Conservation (phyloP, 2,113 vertebrate genomes). For the Saccopteryx leptura region DNA sequence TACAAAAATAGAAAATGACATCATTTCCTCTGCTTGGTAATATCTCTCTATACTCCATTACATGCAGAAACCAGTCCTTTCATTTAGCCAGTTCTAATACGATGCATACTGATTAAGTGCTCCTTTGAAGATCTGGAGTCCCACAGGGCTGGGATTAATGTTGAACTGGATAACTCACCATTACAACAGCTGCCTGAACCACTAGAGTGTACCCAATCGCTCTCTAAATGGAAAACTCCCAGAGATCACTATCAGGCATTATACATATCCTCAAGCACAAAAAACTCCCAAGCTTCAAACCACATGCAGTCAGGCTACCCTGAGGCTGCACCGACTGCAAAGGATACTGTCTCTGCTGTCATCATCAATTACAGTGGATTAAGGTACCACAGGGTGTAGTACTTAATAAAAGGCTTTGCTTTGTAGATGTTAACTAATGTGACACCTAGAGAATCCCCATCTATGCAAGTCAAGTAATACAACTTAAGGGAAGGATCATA, state of each 20-base stretch:
- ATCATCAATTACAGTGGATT: conserved; percentile 64
- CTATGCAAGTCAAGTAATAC: conserved; percentile 21
- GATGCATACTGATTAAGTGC: conserved; percentile 66
- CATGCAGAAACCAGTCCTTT: not conserved
- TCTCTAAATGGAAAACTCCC: conserved; percentile 66
- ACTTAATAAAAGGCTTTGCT: conserved; percentile 64
- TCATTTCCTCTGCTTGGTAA: conserved; percentile 22
- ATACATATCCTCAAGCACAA: conserved; percentile 31
- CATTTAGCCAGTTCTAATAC: conserved; percentile 10
- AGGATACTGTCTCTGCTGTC: conserved; percentile 24
- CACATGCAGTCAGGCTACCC: not conserved
- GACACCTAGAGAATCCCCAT: conserved; percentile 53
- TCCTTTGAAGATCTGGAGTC: conserved; percentile 61
- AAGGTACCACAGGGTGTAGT: not conserved
- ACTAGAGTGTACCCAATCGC: conserved; percentile 42
- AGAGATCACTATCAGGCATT: conserved; percentile 52
- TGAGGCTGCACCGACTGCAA: not conserved
- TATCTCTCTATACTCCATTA: not conserved
- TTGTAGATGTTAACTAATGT: conserved; percentile 69
- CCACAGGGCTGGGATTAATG: conserved; percentile 58
- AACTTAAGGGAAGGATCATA: conserved; percentile 16
- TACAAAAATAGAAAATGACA: not conserved
- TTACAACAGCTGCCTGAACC: conserved; percentile 64
- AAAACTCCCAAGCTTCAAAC: conserved; percentile 28
- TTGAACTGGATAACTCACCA: conserved; percentile 67